Conservation (phyloP, 2,113 vertebrate genomes). For the Eupsittula cactorum region DNA sequence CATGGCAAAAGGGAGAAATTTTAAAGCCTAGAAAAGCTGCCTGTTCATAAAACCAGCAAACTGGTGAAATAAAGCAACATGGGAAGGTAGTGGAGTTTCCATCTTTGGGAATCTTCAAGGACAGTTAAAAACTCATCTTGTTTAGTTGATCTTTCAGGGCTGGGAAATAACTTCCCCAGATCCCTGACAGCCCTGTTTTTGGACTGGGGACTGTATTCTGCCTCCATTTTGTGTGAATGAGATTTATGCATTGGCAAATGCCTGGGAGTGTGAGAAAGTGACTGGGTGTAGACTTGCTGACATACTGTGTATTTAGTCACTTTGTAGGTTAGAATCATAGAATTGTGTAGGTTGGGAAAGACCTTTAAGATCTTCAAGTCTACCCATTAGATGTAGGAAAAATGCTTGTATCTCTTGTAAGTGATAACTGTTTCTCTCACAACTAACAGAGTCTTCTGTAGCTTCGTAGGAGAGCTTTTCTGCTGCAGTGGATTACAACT, state of each 20-base stretch:
- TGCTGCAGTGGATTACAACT: neutral
- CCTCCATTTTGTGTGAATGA: neutral
- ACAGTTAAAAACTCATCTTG: neutral
- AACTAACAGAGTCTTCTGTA: neutral
- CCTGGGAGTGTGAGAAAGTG: neutral
- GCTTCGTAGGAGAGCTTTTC: neutral
- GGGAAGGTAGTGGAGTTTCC: neutral
- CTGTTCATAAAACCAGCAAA: neutral
- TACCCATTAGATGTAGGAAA: neutral
- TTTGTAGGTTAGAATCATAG: neutral
- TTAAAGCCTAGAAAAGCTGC: neutral
- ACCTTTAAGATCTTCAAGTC: neutral
- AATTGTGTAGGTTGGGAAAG: neutral
- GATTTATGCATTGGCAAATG: neutral
- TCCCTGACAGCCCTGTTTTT: neutral
- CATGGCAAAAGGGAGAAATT: neutral
- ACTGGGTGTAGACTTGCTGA: neutral
- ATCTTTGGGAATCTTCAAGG: neutral
- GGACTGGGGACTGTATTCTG: rapidly evolving
- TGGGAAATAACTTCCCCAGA: neutral
- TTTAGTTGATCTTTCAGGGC: neutral
- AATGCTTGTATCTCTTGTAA: neutral
- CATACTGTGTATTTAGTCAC: neutral
- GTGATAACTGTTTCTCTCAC: neutral
- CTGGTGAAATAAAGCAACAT: neutral